Evolutionary conservation across 2,797 vertebrate genomes (phyloP).

Genomic region (Meriones psammophilus): DNA sequence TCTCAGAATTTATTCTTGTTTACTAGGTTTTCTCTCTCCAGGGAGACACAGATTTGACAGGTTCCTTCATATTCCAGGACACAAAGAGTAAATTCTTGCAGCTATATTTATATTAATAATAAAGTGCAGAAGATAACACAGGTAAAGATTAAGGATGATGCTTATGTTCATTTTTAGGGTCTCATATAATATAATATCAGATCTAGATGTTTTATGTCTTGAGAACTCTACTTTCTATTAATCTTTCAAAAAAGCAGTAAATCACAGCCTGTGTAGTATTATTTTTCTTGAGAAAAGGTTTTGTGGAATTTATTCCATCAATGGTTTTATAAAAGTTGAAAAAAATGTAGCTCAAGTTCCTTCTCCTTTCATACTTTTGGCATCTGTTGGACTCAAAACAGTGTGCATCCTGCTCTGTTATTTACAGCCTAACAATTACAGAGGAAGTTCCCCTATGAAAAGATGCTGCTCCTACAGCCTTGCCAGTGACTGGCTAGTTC

Average conservation of each 20-base stretch:
- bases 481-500: not conserved
- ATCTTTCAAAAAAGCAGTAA: constrained; percentile 5
- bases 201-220: not conserved
- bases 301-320: not conserved
- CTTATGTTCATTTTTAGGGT: not conserved
- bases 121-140: not conserved
- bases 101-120: not conserved
- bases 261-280: not conserved
- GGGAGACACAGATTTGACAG: not conserved
- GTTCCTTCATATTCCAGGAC: not conserved
- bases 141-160: not conserved
- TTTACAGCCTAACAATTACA: not conserved
- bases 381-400: not conserved
- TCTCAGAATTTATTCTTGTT: not conserved
- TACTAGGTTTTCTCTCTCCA: not conserved
- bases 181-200: not conserved
- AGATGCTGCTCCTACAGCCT: no score
- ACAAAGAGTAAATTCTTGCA: not conserved
- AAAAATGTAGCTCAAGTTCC: not conserved
- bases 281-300: constrained; percentile 16
- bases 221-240: not conserved
- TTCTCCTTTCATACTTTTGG: not conserved
- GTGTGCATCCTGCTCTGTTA: not conserved
- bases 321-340: not conserved
- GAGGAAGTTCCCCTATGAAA: not conserved